Conservation (phyloP, 1,140 invertebrate genomes). For the Zelostemma sp. region DNA sequence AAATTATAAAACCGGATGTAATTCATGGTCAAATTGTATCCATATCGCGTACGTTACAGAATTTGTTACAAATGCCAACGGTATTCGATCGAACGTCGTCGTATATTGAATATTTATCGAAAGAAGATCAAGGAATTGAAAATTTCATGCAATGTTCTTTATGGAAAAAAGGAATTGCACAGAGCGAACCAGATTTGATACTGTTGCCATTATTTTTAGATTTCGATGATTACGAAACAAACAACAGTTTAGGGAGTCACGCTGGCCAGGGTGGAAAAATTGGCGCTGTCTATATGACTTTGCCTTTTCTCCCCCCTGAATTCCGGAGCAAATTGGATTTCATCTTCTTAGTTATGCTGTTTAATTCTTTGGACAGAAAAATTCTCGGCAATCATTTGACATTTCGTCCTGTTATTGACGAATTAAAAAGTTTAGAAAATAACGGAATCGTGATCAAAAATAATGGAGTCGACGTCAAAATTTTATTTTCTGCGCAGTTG, state of each 20-base stretch:
- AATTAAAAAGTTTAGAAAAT: not conserved
- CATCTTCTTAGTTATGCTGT: not conserved
- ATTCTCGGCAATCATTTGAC: not conserved
- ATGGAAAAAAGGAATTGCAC: not conserved
- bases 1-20: too few species aligned
- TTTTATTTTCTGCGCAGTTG: not conserved
- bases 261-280: not conserved
- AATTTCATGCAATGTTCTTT: slow-evolving; percentile 8
- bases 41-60: too few species aligned
- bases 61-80: too few species aligned
- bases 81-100: too few species aligned
- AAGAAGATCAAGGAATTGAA: not conserved
- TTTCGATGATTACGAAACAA: slow-evolving; percentile 6
- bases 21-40: too few species aligned
- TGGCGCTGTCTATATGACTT: not conserved
- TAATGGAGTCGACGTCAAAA: not conserved
- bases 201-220: slow-evolving; percentile 4
- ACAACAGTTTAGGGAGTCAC: slow-evolving; percentile 1
- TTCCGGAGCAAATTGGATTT: not conserved
- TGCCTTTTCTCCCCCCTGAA: not conserved
- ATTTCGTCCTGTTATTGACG: not conserved
- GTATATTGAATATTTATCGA: too few species aligned
- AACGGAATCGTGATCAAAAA: not conserved
- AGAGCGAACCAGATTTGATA: not conserved
- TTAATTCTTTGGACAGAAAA: slow-evolving; percentile 1